Evolutionary conservation across 2,888 invertebrate species (phyloP).

Genomic region (Andrena bucephala): DNA sequence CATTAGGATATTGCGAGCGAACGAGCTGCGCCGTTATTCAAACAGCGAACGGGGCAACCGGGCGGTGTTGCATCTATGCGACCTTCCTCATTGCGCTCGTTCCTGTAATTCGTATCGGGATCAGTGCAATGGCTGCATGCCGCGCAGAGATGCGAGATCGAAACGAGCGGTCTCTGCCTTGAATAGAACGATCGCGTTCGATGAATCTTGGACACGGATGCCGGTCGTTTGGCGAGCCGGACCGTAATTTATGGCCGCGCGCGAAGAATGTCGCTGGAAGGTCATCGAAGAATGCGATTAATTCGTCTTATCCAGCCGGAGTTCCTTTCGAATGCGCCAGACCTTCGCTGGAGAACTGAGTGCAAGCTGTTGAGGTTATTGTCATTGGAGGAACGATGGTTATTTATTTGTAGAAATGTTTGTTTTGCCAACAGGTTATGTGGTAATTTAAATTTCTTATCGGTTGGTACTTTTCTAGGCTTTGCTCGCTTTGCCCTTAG

Average conservation of each 20-base stretch:
- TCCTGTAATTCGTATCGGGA: conserved; percentile 32
- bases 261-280: too few species aligned
- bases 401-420: too few species aligned
- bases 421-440: too few species aligned
- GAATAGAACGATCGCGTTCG: neutral
- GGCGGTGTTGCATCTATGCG: conserved; percentile 32
- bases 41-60: conserved; percentile 23
- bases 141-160: neutral
- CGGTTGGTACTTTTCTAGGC: too few species aligned
- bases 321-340: too few species aligned
- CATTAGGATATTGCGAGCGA: conserved; percentile 63
- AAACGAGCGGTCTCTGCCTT: conserved; percentile 6
- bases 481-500: too few species aligned
- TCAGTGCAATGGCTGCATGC: conserved; percentile 36
- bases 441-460: too few species aligned
- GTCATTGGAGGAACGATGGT: too few species aligned
- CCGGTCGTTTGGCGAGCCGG: neutral
- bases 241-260: neutral
- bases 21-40: conserved; percentile 48
- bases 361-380: too few species aligned
- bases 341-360: too few species aligned
- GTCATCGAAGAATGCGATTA: too few species aligned
- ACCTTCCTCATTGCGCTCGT: conserved; percentile 31
- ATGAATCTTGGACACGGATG: conserved; percentile 2
- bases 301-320: too few species aligned